phyloP scores from a whole-genome alignment of 2,888 invertebrate genomes.

The Bibio marci region DNA sequence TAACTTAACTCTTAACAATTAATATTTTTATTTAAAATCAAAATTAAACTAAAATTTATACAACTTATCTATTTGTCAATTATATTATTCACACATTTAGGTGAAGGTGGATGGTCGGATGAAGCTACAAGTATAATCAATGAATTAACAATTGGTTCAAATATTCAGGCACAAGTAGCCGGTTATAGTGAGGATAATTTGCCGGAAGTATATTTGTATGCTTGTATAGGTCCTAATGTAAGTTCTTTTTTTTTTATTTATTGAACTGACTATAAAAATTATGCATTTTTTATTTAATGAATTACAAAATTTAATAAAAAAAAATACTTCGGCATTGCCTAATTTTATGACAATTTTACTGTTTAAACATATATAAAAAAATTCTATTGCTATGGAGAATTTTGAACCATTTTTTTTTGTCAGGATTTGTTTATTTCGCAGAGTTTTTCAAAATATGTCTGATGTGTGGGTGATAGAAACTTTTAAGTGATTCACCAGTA shows the following conservation, averaged over 20 bases:
- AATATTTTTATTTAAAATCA: too few relatives aligned
- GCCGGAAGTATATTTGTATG: conserved; percentile 70
- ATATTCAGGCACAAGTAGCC: conserved; percentile 77
- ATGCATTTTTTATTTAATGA: background rate
- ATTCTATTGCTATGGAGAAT: too few relatives aligned
- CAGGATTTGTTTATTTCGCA: too few relatives aligned
- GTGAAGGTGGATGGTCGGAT: conserved; percentile 46
- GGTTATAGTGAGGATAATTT: conserved; percentile 63
- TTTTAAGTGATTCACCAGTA: too few relatives aligned
- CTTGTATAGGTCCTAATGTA: conserved; percentile 54
- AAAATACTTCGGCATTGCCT: background rate
- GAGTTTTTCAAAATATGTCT: too few relatives aligned
- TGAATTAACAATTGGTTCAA: conserved; percentile 61
- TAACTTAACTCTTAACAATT: too few relatives aligned
- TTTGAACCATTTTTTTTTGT: too few relatives aligned
- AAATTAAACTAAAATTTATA: too few relatives aligned
- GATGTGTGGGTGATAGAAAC: too few relatives aligned
- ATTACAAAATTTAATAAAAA: background rate
- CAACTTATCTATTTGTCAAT: too few relatives aligned
- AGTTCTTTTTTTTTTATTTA: conserved; percentile 19
- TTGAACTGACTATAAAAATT: too few relatives aligned
- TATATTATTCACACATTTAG: conserved; percentile 1
- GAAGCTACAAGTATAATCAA: conserved; percentile 65
- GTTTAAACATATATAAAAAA: too few relatives aligned
- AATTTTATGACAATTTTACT: conserved; percentile 1